Conservation (phyloP, 2,113 vertebrate species). For the Alethe diademata region DNA sequence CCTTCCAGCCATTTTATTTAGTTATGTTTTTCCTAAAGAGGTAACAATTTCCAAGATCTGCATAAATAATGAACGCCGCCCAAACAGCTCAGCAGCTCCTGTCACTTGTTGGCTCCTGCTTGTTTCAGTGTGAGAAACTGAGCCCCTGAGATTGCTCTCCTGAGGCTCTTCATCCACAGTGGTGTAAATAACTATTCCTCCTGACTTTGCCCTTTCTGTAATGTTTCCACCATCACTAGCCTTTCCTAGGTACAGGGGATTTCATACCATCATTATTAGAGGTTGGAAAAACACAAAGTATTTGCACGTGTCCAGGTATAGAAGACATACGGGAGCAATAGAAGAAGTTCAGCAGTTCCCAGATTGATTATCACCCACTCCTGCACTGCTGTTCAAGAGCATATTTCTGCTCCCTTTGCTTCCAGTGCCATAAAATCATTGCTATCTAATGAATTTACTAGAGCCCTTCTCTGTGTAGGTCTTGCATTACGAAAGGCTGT, state of each 20-base stretch:
- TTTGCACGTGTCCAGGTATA: conserved; percentile 52
- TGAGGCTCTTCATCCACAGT: conserved; percentile 52
- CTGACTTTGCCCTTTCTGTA: conserved; percentile 30
- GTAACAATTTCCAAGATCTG: conserved; percentile 66
- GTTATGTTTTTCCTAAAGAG: conserved; percentile 65
- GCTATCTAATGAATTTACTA: conserved; percentile 40
- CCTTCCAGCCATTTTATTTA: conserved; percentile 71
- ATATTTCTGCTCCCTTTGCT: conserved; percentile 26
- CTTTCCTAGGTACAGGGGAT: conserved; percentile 42
- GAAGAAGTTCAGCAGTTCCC: conserved; percentile 70
- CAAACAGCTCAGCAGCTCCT: conserved; percentile 60
- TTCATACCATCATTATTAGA: conserved; percentile 44
- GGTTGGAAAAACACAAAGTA: conserved; percentile 30
- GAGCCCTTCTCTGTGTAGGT: not conserved
- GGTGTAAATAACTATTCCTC: conserved; percentile 65
- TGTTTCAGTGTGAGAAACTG: conserved; percentile 56
- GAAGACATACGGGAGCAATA: conserved; percentile 61
- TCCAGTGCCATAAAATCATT: conserved; percentile 42
- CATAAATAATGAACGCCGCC: conserved; percentile 60
- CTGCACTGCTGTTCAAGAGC: conserved; percentile 2
- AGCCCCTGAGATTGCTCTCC: conserved; percentile 42
- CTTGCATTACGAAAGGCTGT: conserved; percentile 27
- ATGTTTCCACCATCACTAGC: conserved; percentile 60
- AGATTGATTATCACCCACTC: conserved; percentile 57
- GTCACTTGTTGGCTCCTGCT: conserved; percentile 22